phyloP scores from a whole-genome alignment of 2,113 vertebrate genomes.

The Gymnogyps californianus region DNA sequence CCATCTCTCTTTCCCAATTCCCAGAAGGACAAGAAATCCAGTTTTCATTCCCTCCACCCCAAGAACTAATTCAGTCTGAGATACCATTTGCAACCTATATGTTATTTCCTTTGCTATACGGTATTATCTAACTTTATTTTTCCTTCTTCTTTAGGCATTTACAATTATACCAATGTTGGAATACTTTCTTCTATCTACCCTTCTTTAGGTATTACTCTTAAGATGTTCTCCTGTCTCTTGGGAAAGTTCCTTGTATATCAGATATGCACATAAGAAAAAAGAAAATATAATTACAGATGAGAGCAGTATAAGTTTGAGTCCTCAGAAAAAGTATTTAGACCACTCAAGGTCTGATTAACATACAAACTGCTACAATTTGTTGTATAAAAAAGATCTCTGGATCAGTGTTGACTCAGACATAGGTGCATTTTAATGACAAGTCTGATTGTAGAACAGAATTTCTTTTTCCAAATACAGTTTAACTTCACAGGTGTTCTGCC shows the following conservation, averaged over 20 bases:
- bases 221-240: background rate
- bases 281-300: background rate
- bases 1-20: background rate
- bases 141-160: background rate
- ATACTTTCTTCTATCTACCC: background rate
- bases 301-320: background rate
- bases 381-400: background rate
- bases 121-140: background rate
- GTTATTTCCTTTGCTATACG: background rate
- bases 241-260: background rate
- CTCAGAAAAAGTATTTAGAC: background rate
- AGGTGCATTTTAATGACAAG: background rate
- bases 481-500: background rate
- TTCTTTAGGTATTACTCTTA: background rate
- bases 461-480: background rate
- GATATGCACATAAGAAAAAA: background rate
- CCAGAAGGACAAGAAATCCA: background rate
- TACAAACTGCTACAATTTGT: background rate
- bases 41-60: background rate
- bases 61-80: background rate
- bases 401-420: background rate
- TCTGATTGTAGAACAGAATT: background rate
- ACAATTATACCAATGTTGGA: background rate
- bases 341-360: background rate
- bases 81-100: background rate